Evolutionary conservation across 2,888 invertebrate species (phyloP), one percentile per base, ranked within the genome.

Genomic region (Acanthopleura granulata): DNA sequence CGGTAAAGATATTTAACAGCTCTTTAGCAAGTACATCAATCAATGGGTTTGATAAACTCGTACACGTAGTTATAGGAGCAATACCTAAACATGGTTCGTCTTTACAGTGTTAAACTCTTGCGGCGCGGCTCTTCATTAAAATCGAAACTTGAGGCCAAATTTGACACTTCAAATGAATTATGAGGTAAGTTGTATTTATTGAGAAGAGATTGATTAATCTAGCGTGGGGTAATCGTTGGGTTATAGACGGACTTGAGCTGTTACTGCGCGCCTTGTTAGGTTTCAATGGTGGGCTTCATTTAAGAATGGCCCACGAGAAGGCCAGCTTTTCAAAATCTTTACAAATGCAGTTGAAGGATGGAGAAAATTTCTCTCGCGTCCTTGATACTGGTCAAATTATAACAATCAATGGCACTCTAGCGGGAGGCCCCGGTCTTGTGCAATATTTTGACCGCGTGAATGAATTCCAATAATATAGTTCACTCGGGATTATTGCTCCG

Each of bases 361-460:
- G 57, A 57, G 22, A 22, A 57, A 51, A 57, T 57, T 57, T n/a
- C 57, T 57, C 57, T 18, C 57, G 57, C 57, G 57, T 18, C 57
- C 57, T 22, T 18, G 66, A 22, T 66, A 66, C 16, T 66, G 66
- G 29, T 27, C 66, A 66, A 27, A 15, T 16, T 15, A 27, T 66
- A 6, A 27, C 66, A 22, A 66, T 66, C 66, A 27, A 27, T 22
- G 22, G 27, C 66, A 16, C 25, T 66, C 16, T 16, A 22, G 25
- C 29, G 16, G 29, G 25, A 15, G 27, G 29, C 15, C 16, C 66
- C 1, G 29, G 16, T 22, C 22, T 66, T 66, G 66, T 66, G 66
- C 29, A 66, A 66, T 27, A 66, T 66, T 27, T 66, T 27, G 66
- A 66, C 29, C 66, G 66, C 25, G 22, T 66, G 66, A 66, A 66